These are phyloP conservation scores for Corvus cornix DNA, from an alignment of 2,113 vertebrate genomes.

Conservation along the genomic window DNA sequence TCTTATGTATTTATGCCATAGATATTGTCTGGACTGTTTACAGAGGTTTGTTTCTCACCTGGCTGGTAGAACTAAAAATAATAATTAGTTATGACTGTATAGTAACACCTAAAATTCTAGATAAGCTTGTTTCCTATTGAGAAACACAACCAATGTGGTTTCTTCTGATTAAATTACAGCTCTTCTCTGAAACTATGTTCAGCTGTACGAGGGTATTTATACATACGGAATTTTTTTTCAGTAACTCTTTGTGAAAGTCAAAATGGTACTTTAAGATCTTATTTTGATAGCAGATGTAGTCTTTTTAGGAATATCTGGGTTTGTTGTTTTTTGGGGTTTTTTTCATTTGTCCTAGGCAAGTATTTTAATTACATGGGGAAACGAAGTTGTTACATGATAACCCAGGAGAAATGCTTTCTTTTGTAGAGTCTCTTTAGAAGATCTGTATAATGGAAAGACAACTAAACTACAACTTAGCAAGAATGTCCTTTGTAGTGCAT, in stretches of 20 bases:
- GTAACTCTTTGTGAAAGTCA: not conserved
- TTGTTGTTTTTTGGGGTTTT: not conserved
- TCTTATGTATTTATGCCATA: not conserved
- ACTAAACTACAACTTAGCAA: slow-evolving; percentile 99
- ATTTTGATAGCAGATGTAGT: not conserved
- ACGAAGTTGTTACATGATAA: slow-evolving; percentile 6
- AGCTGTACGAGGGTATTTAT: not conserved
- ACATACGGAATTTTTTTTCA: not conserved
- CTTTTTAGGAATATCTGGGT: not conserved
- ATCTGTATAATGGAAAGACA: slow-evolving; percentile 97
- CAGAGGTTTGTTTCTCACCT: not conserved
- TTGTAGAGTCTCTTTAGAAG: slow-evolving; percentile 95
- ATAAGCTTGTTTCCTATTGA: not conserved
- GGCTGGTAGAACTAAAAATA: not conserved
- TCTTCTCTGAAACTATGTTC: not conserved
- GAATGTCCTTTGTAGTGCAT: slow-evolving; percentile 94
- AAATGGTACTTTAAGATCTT: not conserved
- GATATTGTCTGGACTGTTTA: not conserved
- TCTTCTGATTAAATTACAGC: not conserved
- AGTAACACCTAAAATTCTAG: not conserved
- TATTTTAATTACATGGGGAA: not conserved
- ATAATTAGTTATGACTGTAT: not conserved
- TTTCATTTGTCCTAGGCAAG: not conserved
- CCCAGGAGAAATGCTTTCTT: slow-evolving; percentile 14
- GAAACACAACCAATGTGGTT: not conserved